Percentiles rank a stretch among this genome's conserved stretches.
Conservation (phyloP, 2,797 vertebrate genomes). For the Pantherophis vulpinus region DNA sequence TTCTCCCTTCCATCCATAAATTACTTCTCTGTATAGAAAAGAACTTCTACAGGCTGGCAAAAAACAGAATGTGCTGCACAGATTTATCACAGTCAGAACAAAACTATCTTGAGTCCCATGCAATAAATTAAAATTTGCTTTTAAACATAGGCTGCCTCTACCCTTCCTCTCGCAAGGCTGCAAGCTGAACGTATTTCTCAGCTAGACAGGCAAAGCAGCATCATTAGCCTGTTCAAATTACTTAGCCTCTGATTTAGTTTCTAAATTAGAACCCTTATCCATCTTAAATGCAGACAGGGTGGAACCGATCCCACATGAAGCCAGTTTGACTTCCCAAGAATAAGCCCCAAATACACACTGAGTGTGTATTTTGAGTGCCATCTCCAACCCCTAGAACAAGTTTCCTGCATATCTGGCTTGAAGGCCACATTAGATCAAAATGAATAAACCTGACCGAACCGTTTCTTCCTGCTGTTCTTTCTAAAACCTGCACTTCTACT, state of each 20-base stretch:
- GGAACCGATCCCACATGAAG: constrained; percentile 34
- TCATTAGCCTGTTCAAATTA: constrained; percentile 36
- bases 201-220: not conserved
- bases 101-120: not conserved
- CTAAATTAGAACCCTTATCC: constrained; percentile 34
- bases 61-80: constrained; percentile 3
- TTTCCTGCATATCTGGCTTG: not conserved
- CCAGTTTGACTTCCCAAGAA: constrained; percentile 35
- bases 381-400: not conserved
- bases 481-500: not conserved
- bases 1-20: not conserved
- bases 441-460: not conserved
- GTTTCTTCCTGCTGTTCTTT: constrained; percentile 10
- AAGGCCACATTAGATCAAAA: not conserved
- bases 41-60: not conserved
- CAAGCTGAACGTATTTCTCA: constrained; percentile 10
- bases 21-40: not conserved
- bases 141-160: not conserved
- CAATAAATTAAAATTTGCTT: not conserved
- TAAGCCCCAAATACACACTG: not conserved
- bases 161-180: constrained; percentile 39
- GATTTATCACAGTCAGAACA: not conserved
- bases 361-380: constrained; percentile 15
- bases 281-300: constrained; percentile 37
- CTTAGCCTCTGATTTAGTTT: constrained; percentile 42